Base-by-base conservation (phyloP, 2,888 invertebrate genomes). In the Ganaspis brasiliensis region DNA sequence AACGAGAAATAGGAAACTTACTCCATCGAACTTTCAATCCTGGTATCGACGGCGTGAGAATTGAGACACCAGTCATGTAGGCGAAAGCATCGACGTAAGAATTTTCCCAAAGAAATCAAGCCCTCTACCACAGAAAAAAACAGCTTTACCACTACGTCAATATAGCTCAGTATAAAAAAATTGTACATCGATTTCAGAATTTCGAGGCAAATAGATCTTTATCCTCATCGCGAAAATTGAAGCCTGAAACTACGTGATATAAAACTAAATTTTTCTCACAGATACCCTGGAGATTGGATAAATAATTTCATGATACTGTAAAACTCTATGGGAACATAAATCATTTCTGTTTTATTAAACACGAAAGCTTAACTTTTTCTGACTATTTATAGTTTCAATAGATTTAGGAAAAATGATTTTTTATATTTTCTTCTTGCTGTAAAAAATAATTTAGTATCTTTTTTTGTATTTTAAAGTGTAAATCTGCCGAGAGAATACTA, bases 11-110 rank as follows among this genome's bases (percentile, higher is more conserved):
- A 67, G 9, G 37, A 45, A 67, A 45, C 67, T 67, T 67, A 45
- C 67, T 67, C 24, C 45, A 67, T 45, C 70, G 63, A 82, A 80
- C 81, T 83, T 84, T 82, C 84, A 83, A 84, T 84, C 84, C 82
- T 73, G 74, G 75, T 76, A 63, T 75, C 78, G 77, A 74, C 72
- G 80, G 78, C 82, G 83, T 82, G 84, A 83, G 85, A 85, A 87
- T 84, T 84, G 84, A 84, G 84, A 85, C 85, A 85, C 83, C 83
- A 84, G 84, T 84, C 85, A 83, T 83, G 85, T 83, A 84, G 81
- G 76, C 79, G 78, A 73, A 63, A 79, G 75, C 80, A 83, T 84
- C 84, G 82, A 82, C 76, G 74, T 67, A 67, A 78, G 76, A 82
- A 84, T 82, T 83, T 82, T 80, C 76, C 73, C 76, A 70, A 57